These are phyloP conservation scores for Anthopleura xanthogrammica DNA, from an alignment of 92 coral and sea anemone genomes.

Conservation along the genomic window DNA sequence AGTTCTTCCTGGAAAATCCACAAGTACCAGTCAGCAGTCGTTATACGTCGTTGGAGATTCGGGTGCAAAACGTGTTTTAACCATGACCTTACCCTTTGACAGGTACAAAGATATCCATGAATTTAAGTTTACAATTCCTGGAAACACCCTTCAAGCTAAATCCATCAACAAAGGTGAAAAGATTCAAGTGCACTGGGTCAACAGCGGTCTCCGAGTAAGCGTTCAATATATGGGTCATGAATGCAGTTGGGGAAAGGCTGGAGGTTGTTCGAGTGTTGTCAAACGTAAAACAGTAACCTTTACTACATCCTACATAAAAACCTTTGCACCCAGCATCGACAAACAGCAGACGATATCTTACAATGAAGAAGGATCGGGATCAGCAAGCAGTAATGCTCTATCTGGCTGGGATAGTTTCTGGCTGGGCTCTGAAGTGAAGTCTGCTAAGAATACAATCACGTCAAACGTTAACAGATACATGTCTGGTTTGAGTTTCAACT, in stretches of 20 bases:
- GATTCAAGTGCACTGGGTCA: conserved; percentile 39
- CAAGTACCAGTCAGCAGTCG: conserved; percentile 13
- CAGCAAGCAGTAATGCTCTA: conserved; percentile 1
- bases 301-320: conserved; percentile 20
- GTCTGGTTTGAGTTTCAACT: conserved; percentile 33
- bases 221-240: conserved; percentile 3
- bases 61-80: no score
- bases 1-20: conserved; percentile 22
- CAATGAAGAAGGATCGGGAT: conserved; percentile 4
- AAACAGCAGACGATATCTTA: conserved; percentile 26
- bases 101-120: no score
- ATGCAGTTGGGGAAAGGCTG: no score
- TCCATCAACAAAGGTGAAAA: conserved; percentile 21
- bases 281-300: conserved; percentile 14
- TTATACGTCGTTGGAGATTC: no score
- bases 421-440: neutral
- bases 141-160: conserved; percentile 26
- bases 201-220: conserved; percentile 8
- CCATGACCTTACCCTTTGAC: no score
- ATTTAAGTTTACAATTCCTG: neutral
- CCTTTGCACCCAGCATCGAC: conserved; percentile 29
- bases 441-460: conserved; percentile 28
- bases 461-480: conserved; percentile 15
- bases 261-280: neutral
- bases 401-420: conserved; percentile 2